phyloP scores from a whole-genome alignment of 2,888 invertebrate genomes.

The Horisme vitalbata region DNA sequence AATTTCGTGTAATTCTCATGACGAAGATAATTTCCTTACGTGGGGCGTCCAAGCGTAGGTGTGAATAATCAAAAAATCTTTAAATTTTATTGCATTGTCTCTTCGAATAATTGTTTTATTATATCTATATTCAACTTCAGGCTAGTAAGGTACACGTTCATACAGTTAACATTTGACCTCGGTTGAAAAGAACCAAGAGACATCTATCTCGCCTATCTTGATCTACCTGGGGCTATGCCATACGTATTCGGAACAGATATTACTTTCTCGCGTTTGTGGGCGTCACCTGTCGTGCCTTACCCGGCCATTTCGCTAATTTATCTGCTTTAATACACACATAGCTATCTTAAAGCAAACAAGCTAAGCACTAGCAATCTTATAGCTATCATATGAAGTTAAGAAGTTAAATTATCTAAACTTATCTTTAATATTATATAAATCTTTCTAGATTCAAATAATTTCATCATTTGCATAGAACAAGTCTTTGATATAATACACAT shows the following conservation, averaged over 20 bases:
- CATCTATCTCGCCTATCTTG: constrained; percentile 12
- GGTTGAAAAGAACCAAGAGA: constrained; percentile 19
- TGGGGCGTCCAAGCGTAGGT: constrained; percentile 31
- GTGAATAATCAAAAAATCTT: constrained; percentile 30
- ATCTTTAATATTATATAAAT: constrained; percentile 6
- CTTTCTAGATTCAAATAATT: constrained; percentile 30
- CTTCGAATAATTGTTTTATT: constrained; percentile 29
- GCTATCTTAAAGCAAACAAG: constrained; percentile 3
- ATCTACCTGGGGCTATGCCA: constrained; percentile 22
- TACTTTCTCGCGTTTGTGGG: constrained; percentile 64
- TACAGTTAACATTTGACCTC: constrained; percentile 29
- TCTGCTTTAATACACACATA: constrained; percentile 11
- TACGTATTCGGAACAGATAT: constrained; percentile 38
- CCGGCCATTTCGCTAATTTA: constrained; percentile 39
- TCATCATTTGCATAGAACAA: constrained; percentile 21
- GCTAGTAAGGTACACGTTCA: constrained; percentile 22
- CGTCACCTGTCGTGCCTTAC: constrained; percentile 62
- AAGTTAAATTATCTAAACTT: constrained; percentile 5
- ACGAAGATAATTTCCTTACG: constrained; percentile 18
- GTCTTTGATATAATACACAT: not conserved
- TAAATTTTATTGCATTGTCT: constrained; percentile 28
- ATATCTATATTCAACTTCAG: constrained; percentile 20
- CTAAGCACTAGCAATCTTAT: constrained; percentile 4
- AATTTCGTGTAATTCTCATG: constrained; percentile 14
- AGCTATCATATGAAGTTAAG: constrained; percentile 7